These are phyloP conservation scores for Eleginops maclovinus DNA, from an alignment of 2,113 vertebrate genomes.

Conservation along the genomic window DNA sequence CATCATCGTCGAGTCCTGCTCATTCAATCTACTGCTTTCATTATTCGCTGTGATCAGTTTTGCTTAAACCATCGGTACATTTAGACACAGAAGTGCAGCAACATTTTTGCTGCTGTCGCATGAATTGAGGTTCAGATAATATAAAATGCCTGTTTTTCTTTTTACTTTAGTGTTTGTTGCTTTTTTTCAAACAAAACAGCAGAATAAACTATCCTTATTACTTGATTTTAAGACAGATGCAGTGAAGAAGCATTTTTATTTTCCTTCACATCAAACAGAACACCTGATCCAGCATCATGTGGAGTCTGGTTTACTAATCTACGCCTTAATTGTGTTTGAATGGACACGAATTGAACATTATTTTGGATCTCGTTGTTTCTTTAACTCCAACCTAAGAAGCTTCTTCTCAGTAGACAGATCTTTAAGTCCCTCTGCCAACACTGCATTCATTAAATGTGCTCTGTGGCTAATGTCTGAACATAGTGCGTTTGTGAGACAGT, in stretches of 20 bases:
- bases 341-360: not conserved
- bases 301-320: not conserved
- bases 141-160: not conserved
- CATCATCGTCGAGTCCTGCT: slow-evolving; percentile 63
- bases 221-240: not conserved
- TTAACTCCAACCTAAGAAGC: slow-evolving; percentile 22
- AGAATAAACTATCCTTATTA: not conserved
- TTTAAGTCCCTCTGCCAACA: slow-evolving; percentile 20
- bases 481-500: slow-evolving; percentile 9
- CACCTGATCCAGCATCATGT: not conserved
- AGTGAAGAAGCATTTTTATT: not conserved
- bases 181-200: not conserved
- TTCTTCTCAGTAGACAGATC: slow-evolving; percentile 10
- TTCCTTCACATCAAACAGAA: not conserved
- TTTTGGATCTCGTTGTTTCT: not conserved
- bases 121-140: not conserved
- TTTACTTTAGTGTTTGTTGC: not conserved
- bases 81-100: not conserved
- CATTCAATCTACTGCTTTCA: slow-evolving; percentile 44
- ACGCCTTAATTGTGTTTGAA: not conserved
- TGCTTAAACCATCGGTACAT: slow-evolving; percentile 15
- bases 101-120: not conserved
- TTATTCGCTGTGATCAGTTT: slow-evolving; percentile 33
- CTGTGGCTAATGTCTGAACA: slow-evolving; percentile 14
- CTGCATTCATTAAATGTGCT: slow-evolving; percentile 30